Evolutionary conservation across 1,140 invertebrate genomes (phyloP).

Genomic region (Caenorhabditis remanei): DNA sequence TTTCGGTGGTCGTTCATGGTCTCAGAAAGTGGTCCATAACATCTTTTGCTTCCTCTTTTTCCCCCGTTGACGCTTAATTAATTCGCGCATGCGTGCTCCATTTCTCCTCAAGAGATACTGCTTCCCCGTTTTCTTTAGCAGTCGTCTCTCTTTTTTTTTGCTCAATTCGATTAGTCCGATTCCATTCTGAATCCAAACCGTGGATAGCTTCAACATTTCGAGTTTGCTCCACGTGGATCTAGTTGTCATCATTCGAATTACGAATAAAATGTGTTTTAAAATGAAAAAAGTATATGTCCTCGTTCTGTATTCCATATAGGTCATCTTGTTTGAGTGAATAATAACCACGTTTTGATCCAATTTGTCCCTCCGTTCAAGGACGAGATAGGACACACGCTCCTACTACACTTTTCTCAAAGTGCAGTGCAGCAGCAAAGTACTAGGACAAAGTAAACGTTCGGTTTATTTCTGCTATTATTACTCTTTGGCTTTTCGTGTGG

Average conservation of each 20-base stretch:
- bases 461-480: background rate
- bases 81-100: constrained; percentile 13
- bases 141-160: background rate
- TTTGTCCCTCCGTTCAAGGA: constrained; percentile 30
- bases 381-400: constrained; percentile 32
- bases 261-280: background rate
- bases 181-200: background rate
- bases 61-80: background rate
- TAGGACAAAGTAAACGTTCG: background rate
- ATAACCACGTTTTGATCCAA: constrained; percentile 51
- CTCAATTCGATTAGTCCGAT: constrained; percentile 26
- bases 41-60: constrained; percentile 7
- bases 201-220: background rate
- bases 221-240: background rate
- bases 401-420: background rate
- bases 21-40: background rate
- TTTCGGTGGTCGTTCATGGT: background rate
- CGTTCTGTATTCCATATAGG: constrained; percentile 21
- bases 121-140: background rate
- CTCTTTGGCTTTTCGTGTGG: constrained; percentile 23
- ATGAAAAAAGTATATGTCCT: background rate
- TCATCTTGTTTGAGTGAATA: constrained; percentile 42
- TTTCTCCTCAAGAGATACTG: background rate
- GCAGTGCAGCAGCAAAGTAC: background rate
- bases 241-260: background rate